These are phyloP conservation scores for Tolypeutes matacus DNA, from an alignment of 2,797 vertebrate genomes.

Conservation along the genomic window DNA sequence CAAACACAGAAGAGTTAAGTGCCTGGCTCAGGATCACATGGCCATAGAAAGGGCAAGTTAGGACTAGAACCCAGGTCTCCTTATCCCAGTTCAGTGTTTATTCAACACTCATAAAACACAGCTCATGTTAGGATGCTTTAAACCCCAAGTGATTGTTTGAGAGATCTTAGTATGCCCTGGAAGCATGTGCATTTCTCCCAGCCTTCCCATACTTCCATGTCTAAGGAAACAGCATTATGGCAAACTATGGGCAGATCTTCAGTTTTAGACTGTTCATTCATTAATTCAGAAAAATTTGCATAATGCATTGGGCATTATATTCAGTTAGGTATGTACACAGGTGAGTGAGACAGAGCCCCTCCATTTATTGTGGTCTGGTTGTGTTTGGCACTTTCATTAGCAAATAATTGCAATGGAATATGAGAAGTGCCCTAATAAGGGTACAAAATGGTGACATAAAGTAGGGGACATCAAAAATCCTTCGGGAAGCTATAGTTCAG, in stretches of 20 bases:
- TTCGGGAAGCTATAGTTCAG: background rate
- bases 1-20: background rate
- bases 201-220: background rate
- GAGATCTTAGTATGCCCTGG: background rate
- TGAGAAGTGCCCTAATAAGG: background rate
- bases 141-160: background rate
- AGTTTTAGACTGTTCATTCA: constrained; percentile 1
- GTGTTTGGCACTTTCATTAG: background rate
- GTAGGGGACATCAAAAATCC: background rate
- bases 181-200: background rate
- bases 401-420: background rate
- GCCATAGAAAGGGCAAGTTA: background rate
- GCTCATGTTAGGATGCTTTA: background rate
- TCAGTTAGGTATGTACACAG: background rate
- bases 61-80: background rate
- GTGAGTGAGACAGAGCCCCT: background rate
- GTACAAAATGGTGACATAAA: background rate
- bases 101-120: constrained; percentile 17
- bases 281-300: background rate
- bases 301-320: background rate
- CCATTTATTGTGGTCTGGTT: background rate
- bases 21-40: background rate
- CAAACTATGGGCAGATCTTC: background rate
- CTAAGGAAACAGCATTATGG: background rate
- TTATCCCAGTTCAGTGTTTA: background rate